Evolutionary conservation across 1,140 invertebrate genomes (phyloP).

Genomic region (Brachionus asplanchnoidis): DNA sequence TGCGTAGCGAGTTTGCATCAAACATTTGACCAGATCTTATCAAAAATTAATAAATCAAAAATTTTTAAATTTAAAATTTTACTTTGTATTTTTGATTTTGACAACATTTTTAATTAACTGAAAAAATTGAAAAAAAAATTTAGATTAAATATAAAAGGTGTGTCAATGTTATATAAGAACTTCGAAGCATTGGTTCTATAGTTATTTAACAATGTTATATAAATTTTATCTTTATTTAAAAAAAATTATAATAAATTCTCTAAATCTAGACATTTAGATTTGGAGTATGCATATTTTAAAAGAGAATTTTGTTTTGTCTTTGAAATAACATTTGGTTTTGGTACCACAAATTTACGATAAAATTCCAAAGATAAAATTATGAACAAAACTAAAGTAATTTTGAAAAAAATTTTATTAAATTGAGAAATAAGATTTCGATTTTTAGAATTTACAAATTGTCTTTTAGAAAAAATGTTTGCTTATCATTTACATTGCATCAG

Average conservation of each 20-base stretch:
- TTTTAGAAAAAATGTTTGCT: neutral
- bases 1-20: neutral
- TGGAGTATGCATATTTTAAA: neutral
- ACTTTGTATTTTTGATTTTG: neutral
- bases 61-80: neutral
- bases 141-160: neutral
- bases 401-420: neutral
- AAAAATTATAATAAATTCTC: neutral
- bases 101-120: conserved; percentile 11
- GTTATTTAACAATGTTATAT: neutral
- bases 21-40: neutral
- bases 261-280: neutral
- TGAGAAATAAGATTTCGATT: neutral
- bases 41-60: neutral
- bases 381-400: neutral
- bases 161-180: neutral
- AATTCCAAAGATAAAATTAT: neutral
- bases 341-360: neutral
- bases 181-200: neutral
- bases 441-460: neutral
- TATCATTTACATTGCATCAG: conserved; percentile 49
- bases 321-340: neutral
- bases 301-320: neutral
- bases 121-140: neutral
- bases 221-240: neutral